These are phyloP conservation scores for Meandrusa payeni DNA, from an alignment of 2,888 invertebrate genomes.

Conservation along the genomic window DNA sequence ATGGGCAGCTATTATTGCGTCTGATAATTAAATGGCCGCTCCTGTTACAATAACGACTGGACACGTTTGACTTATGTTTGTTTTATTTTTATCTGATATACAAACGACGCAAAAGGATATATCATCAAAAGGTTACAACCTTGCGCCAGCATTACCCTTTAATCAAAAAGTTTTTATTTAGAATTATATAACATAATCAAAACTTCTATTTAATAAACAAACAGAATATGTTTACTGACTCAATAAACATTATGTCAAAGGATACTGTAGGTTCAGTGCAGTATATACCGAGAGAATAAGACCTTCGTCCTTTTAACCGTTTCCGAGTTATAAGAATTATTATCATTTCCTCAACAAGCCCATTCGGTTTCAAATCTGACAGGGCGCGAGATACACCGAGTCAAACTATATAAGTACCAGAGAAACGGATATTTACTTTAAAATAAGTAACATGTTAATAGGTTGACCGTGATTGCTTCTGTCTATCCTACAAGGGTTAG, in stretches of 20 bases:
- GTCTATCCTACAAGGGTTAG: too few species aligned
- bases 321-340: too few species aligned
- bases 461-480: too few species aligned
- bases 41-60: slow-evolving; percentile 25
- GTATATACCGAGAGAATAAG: too few species aligned
- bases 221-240: slow-evolving; percentile 1
- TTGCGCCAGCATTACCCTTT: background rate
- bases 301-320: too few species aligned
- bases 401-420: too few species aligned
- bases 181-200: slow-evolving; percentile 2
- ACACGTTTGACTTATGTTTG: slow-evolving; percentile 22
- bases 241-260: slow-evolving; percentile 7
- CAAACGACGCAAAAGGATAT: slow-evolving; percentile 23
- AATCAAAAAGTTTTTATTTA: slow-evolving; percentile 8
- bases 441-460: too few species aligned
- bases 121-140: slow-evolving; percentile 19
- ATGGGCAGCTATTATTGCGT: slow-evolving; percentile 54
- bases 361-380: too few species aligned
- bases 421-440: too few species aligned
- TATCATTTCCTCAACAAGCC: too few species aligned
- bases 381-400: too few species aligned
- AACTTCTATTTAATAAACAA: slow-evolving; percentile 9
- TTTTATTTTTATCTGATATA: slow-evolving; percentile 20
- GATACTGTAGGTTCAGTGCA: background rate
- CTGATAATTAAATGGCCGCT: slow-evolving; percentile 56